Percentiles rank a stretch among this genome's conserved stretches.
Evolutionary conservation across 2,888 invertebrate genomes (phyloP).

Genomic region (Trissolcus brochymenae): DNA sequence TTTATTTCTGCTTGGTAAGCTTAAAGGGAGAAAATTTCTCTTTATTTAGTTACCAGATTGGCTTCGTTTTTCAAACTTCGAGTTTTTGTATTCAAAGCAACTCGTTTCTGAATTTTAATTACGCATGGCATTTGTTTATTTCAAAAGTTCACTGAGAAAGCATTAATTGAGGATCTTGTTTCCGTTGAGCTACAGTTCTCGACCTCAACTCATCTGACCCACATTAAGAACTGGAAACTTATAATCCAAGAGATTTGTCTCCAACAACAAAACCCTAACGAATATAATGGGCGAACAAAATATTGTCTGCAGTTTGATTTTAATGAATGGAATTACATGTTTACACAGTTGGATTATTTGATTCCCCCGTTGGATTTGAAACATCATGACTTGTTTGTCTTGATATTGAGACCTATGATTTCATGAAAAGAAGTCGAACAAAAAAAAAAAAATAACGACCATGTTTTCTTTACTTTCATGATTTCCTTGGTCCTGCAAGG

Average conservation of each 20-base stretch:
- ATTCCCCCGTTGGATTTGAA: neutral
- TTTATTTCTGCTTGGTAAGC: too few relatives aligned
- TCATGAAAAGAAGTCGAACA: neutral
- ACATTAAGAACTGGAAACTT: too few relatives aligned
- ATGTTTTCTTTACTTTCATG: neutral
- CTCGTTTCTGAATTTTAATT: neutral
- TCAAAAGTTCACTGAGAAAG: too few relatives aligned
- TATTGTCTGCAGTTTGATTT: neutral
- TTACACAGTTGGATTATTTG: conserved; percentile 18
- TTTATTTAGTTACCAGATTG: neutral
- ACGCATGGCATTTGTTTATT: too few relatives aligned
- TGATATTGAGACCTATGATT: conserved; percentile 14
- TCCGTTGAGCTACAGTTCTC: too few relatives aligned
- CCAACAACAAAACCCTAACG: too few relatives aligned
- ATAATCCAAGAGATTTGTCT: too few relatives aligned
- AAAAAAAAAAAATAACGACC: too few relatives aligned
- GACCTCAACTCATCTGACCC: too few relatives aligned
- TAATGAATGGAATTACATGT: conserved; percentile 4
- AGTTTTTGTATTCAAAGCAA: neutral
- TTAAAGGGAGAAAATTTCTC: too few relatives aligned
- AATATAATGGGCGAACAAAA: conserved; percentile 3
- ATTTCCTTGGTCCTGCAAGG: conserved; percentile 2
- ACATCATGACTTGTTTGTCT: conserved; percentile 1
- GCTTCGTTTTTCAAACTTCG: neutral
- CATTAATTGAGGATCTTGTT: too few relatives aligned